Evolutionary conservation across 2,888 invertebrate species (phyloP).

Genomic region (Hofmannophila pseudospretella): DNA sequence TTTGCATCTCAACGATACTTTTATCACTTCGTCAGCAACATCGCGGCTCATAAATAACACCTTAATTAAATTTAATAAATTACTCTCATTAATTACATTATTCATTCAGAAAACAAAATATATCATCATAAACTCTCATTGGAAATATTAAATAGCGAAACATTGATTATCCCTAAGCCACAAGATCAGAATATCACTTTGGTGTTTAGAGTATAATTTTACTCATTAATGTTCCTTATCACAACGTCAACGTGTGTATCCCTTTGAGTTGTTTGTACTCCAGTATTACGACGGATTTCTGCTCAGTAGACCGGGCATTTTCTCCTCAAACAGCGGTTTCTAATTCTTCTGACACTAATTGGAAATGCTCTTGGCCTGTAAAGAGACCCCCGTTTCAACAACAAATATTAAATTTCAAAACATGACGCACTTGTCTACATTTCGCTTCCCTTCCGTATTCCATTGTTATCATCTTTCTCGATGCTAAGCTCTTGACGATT

Average conservation of each 20-base stretch:
- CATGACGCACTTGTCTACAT: not conserved
- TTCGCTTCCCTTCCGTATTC: not conserved
- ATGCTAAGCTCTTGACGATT: too few species aligned
- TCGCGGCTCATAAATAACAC: not conserved
- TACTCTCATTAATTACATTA: slow-evolving; percentile 5
- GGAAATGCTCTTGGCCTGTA: slow-evolving; percentile 76
- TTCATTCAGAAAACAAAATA: not conserved
- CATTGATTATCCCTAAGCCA: slow-evolving; percentile 24
- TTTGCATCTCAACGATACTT: not conserved
- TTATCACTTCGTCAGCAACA: not conserved
- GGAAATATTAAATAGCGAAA: slow-evolving; percentile 17
- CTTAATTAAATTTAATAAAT: slow-evolving; percentile 1
- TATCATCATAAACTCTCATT: slow-evolving; percentile 3
- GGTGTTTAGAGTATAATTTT: slow-evolving; percentile 36
- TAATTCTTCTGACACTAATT: slow-evolving; percentile 71
- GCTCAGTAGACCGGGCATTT: not conserved
- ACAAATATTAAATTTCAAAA: slow-evolving; percentile 1
- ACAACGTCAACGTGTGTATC: slow-evolving; percentile 7
- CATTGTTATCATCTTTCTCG: too few species aligned
- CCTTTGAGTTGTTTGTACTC: slow-evolving; percentile 1
- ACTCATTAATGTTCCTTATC: slow-evolving; percentile 13
- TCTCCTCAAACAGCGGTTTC: slow-evolving; percentile 65
- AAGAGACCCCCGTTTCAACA: slow-evolving; percentile 23
- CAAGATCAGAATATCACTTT: slow-evolving; percentile 61
- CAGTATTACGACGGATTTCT: not conserved